Evolutionary conservation across 2,888 invertebrate genomes (phyloP).

Genomic region (Fragum fragum): DNA sequence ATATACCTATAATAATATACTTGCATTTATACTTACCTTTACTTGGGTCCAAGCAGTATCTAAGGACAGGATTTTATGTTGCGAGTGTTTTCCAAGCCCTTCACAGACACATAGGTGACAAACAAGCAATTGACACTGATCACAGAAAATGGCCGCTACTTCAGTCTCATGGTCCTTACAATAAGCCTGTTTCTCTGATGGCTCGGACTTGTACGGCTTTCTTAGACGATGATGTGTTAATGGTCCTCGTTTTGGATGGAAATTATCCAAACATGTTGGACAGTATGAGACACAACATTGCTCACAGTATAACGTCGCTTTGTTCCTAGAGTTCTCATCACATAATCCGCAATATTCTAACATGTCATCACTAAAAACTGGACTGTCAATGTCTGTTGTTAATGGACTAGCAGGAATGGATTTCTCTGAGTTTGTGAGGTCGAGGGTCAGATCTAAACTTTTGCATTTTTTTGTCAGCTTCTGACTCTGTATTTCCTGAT

Average conservation of each 20-base stretch:
- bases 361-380: conserved; percentile 47
- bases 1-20: no score
- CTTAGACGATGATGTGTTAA: conserved; percentile 78
- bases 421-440: conserved; percentile 37
- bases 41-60: conserved; percentile 81
- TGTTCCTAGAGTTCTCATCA: conserved; percentile 72
- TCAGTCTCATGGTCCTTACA: conserved; percentile 81
- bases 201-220: conserved; percentile 62
- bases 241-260: conserved; percentile 81
- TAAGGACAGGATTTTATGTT: conserved; percentile 82
- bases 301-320: conserved; percentile 81
- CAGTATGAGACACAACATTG: conserved; percentile 84
- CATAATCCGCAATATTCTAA: conserved; percentile 80
- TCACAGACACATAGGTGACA: conserved; percentile 85
- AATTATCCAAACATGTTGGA: conserved; percentile 79
- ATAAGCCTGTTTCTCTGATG: conserved; percentile 67
- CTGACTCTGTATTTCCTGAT: conserved; percentile 82
- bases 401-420: conserved; percentile 33
- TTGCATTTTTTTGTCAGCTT: conserved; percentile 71
- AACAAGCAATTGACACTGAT: conserved; percentile 79
- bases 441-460: conserved; percentile 71
- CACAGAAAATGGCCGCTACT: conserved; percentile 81
- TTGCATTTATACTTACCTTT: conserved; percentile 69
- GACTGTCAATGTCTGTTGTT: conserved; percentile 41
- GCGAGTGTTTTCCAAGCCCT: conserved; percentile 82